Percentiles rank a stretch among this genome's conserved stretches.
phyloP scores from a whole-genome alignment of 2,888 invertebrate genomes.

The Spisula subtruncata region DNA sequence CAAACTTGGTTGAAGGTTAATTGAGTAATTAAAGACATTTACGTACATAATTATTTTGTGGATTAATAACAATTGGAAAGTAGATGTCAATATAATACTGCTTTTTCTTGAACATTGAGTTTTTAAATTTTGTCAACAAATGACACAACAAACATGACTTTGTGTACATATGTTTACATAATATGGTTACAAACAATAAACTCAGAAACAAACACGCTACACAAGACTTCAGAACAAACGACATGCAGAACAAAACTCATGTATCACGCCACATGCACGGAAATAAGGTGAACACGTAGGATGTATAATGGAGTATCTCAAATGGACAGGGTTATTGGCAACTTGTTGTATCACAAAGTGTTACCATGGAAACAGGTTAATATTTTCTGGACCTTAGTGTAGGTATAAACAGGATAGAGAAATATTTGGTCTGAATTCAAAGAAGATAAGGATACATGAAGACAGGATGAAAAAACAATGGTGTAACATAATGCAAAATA shows the following conservation, averaged over 20 bases:
- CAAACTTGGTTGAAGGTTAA: too few relatives aligned
- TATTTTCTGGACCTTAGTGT: too few relatives aligned
- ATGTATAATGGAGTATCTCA: too few relatives aligned
- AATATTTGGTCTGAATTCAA: too few relatives aligned
- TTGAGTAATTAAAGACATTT: background rate
- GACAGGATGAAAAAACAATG: too few relatives aligned
- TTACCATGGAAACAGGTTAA: too few relatives aligned
- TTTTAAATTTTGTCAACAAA: background rate
- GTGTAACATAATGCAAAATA: too few relatives aligned
- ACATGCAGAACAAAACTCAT: constrained; percentile 8
- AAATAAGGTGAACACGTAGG: background rate
- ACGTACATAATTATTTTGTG: background rate
- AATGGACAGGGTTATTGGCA: too few relatives aligned
- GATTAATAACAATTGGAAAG: background rate
- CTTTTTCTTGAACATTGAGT: background rate
- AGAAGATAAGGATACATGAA: too few relatives aligned
- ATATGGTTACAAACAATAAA: background rate
- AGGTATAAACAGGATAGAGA: too few relatives aligned
- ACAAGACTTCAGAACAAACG: constrained; percentile 13
- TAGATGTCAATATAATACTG: background rate
- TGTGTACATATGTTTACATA: background rate
- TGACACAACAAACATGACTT: background rate
- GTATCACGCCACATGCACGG: background rate
- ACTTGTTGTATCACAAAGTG: too few relatives aligned
- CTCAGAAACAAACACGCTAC: background rate